Evolutionary conservation across 1,140 invertebrate species (phyloP).

Genomic region (Diorhabda elongata): DNA sequence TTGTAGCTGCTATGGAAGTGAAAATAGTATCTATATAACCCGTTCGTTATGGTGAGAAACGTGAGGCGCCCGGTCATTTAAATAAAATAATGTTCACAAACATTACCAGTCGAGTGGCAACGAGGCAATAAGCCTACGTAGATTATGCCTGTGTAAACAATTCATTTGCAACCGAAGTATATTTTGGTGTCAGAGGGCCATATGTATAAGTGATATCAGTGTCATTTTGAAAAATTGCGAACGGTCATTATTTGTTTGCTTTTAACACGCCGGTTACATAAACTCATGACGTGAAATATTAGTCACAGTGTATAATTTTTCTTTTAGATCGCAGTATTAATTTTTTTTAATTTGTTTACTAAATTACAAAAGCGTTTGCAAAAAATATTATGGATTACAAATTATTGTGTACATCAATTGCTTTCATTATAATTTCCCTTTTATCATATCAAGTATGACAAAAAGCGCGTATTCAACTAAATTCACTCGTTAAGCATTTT

Average conservation of each 20-base stretch:
- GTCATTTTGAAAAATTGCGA: constrained; percentile 31
- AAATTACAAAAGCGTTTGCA: background rate
- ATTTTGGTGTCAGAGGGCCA: constrained; percentile 24
- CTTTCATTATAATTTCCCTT: no score
- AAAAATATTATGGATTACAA: no score
- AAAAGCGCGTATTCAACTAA: no score
- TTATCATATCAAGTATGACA: no score
- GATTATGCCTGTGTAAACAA: constrained; percentile 30
- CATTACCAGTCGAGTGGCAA: constrained; percentile 4
- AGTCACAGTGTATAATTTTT: constrained; percentile 8
- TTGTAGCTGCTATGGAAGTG: no score
- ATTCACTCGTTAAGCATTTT: no score
- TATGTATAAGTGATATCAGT: constrained; percentile 25
- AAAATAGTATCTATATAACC: no score
- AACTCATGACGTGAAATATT: constrained; percentile 15
- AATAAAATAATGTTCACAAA: constrained; percentile 28
- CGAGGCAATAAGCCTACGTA: constrained; percentile 20
- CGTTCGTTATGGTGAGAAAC: background rate
- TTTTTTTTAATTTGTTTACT: background rate
- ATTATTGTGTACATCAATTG: no score
- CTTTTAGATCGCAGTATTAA: background rate
- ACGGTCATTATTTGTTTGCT: constrained; percentile 21
- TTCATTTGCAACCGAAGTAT: constrained; percentile 33
- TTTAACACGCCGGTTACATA: constrained; percentile 13
- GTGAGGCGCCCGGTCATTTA: constrained; percentile 18